Base-by-base conservation (phyloP, 2,113 vertebrate species). In the Phodopus roborovskii region DNA sequence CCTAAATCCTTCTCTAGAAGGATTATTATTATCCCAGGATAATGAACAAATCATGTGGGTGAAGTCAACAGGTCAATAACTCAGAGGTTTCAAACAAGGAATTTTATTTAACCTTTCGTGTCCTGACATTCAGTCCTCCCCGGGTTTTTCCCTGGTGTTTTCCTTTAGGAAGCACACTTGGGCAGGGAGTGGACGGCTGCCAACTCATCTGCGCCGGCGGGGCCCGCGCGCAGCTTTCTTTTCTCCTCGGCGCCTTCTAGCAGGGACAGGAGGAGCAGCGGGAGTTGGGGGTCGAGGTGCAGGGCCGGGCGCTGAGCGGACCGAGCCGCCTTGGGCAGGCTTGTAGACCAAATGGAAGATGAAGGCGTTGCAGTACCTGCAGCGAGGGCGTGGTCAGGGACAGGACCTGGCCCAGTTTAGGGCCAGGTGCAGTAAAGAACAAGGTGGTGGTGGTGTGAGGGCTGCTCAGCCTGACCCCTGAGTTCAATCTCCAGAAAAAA, bases 281-380 rank as follows among this genome's bases (percentile, higher is more conserved):
- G 96, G 97, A 17, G 94, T 19, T 2, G 96, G 83, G 33, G 85
- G 96, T 1, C 62, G 48, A 4, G 86, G 93, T 2, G 81, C 79
- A 0, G 96, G 96, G 5, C 94, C 90, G 0, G 96, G 94, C 0
- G 83, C 95, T 0, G 20, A 15, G 20, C 97, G 96, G 6, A 82
- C 42, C 36, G 91, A 79, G 22, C 71, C 30, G 26, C 68, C 95
- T 1, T 86, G 97, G 1, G 87, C 16, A 1, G 97, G 94, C 62
- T 98, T 98, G 96, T 98, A 98, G n/a, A 98, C 83, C 95, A 98
- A 94, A 24, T 98, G 97, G 90, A 98, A 96, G 95, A 98, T 60
- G 94, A 98, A 98, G 82, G 98, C 98, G 16, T 98, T 98, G 93
- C 95, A 97, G 68, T 98, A 98, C 98, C 98, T 98, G 96, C 5